Evolutionary conservation across 92 coral and sea anemone genomes (phyloP).

Genomic region (Epizoanthus fatuus): DNA sequence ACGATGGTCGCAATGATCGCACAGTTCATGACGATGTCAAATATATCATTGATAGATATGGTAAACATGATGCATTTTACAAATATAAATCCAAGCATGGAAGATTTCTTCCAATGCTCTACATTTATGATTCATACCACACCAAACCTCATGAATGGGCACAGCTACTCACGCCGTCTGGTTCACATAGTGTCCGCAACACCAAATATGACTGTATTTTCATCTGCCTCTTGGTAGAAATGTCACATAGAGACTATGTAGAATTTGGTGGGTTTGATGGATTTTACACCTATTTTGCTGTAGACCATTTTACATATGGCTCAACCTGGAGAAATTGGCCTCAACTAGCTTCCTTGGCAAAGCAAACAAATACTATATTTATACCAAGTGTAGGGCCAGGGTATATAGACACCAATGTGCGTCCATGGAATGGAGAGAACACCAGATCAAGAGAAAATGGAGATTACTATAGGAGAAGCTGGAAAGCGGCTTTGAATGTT

Average conservation of each 20-base stretch:
- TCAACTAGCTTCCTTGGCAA: conserved; percentile 78
- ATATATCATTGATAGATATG: conserved; percentile 80
- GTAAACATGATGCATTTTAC: conserved; percentile 89
- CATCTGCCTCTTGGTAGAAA: conserved; percentile 90
- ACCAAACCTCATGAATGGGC: conserved; percentile 93
- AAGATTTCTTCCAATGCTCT: conserved; percentile 79
- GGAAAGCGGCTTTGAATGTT: conserved; percentile 88
- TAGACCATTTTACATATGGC: conserved; percentile 91
- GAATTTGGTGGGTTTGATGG: conserved; percentile 98
- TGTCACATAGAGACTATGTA: conserved; percentile 75
- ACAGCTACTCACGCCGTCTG: conserved; percentile 75
- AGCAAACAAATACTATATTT: conserved; percentile 83
- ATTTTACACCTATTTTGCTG: conserved; percentile 96
- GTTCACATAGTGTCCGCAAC: conserved; percentile 88
- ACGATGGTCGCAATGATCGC: conserved; percentile 83
- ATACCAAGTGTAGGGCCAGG: conserved; percentile 99
- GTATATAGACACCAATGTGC: conserved; percentile 88
- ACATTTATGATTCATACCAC: conserved; percentile 94
- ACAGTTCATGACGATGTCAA: conserved; percentile 88
- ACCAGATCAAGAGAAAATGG: conserved; percentile 86
- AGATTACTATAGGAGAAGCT: conserved; percentile 88
- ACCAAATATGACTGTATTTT: conserved; percentile 94
- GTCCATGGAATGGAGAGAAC: conserved; percentile 93
- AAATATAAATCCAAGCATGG: conserved; percentile 79
- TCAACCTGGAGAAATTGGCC: conserved; percentile 92